Percentiles rank a stretch among this genome's conserved stretches.
These are phyloP conservation scores for Corythornis cristatus DNA, from an alignment of 2,113 vertebrate species.

Conservation along the genomic window DNA sequence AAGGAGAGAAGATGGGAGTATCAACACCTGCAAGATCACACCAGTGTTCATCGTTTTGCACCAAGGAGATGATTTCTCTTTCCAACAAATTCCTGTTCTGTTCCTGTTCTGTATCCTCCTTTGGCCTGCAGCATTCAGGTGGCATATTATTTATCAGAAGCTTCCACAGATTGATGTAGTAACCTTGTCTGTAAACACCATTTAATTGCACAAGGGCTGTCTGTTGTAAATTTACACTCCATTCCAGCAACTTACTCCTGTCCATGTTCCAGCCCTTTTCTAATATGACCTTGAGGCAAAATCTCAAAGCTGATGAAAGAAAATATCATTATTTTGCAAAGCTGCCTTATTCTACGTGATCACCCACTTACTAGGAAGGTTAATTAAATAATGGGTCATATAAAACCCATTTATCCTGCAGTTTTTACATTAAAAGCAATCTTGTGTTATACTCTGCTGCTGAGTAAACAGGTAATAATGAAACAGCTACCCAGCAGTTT, in stretches of 20 bases:
- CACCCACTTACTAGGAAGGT: no score
- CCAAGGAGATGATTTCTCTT: background rate
- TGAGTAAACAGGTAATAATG: slow-evolving; percentile 41
- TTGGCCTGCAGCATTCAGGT: background rate
- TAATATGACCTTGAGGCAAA: no score
- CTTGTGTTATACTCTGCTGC: slow-evolving; percentile 9
- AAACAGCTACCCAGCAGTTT: slow-evolving; percentile 3
- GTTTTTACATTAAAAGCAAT: slow-evolving; percentile 35
- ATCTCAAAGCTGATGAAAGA: no score
- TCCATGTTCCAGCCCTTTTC: no score
- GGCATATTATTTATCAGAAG: background rate
- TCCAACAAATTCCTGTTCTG: background rate
- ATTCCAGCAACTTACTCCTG: no score
- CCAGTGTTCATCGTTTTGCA: background rate
- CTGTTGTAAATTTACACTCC: no score
- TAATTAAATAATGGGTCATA: no score
- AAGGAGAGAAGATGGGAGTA: background rate
- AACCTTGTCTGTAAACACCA: no score
- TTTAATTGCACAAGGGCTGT: no score
- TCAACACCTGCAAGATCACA: background rate
- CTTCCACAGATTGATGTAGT: background rate
- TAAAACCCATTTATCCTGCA: background rate
- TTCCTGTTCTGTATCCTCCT: background rate
- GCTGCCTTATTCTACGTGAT: no score
- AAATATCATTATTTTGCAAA: no score